Conservation (phyloP, 2,888 invertebrate species). For the Bellardia bayeri region DNA sequence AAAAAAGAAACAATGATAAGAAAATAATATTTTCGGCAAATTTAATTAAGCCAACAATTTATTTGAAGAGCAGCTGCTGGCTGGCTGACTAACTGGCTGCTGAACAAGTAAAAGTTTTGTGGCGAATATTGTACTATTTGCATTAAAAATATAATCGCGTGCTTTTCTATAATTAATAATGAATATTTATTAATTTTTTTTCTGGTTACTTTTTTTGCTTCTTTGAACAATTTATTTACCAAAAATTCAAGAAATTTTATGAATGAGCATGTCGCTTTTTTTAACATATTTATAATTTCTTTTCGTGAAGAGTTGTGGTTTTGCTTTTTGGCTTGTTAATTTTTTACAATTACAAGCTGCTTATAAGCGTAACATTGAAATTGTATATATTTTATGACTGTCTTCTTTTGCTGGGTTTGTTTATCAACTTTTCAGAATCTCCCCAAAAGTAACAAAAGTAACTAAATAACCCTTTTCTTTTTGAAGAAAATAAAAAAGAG, state of each 20-base stretch:
- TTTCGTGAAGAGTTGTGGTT: conserved; percentile 22
- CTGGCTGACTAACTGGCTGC: conserved; percentile 17
- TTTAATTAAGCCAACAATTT: conserved; percentile 48
- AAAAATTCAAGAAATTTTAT: conserved; percentile 63
- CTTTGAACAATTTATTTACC: conserved; percentile 60
- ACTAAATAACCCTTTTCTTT: conserved; percentile 60
- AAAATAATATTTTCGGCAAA: conserved; percentile 39
- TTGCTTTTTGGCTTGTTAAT: neutral
- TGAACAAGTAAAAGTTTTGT: conserved; percentile 55
- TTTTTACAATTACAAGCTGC: conserved; percentile 66
- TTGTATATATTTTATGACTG: conserved; percentile 35
- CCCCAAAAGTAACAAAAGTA: conserved; percentile 39
- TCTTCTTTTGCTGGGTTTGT: conserved; percentile 50
- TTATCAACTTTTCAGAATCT: conserved; percentile 65
- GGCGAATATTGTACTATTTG: conserved; percentile 34
- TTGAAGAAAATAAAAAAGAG: neutral
- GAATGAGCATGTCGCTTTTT: conserved; percentile 60
- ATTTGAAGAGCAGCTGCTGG: conserved; percentile 58
- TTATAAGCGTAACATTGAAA: conserved; percentile 67
- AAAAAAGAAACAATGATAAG: neutral
- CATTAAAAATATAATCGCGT: conserved; percentile 63
- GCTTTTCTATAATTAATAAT: conserved; percentile 69
- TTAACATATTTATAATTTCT: conserved; percentile 29
- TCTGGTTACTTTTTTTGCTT: conserved; percentile 1
- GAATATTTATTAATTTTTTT: conserved; percentile 65